Conservation (phyloP, 2,888 invertebrate genomes). For the Cryptophagus acutangulus region DNA sequence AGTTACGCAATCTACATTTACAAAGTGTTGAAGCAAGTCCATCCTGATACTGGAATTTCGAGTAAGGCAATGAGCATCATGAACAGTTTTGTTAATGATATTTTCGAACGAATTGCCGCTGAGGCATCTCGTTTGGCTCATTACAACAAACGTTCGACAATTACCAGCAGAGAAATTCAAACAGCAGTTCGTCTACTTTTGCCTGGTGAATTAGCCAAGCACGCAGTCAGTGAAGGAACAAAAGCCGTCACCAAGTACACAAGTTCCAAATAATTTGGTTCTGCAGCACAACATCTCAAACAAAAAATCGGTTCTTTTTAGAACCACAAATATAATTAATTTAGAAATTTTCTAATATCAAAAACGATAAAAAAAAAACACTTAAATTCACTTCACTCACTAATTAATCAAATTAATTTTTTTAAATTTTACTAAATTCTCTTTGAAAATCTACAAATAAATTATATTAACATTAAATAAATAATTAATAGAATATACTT, state of each 20-base stretch:
- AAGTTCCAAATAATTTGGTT: slow-evolving; percentile 33
- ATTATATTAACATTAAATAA: too few species aligned
- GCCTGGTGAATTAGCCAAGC: slow-evolving; percentile 69
- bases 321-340: too few species aligned
- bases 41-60: slow-evolving; percentile 62
- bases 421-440: too few species aligned
- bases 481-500: too few species aligned
- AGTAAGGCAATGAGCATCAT: slow-evolving; percentile 68
- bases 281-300: too few species aligned
- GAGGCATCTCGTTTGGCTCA: slow-evolving; percentile 62
- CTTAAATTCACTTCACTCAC: too few species aligned
- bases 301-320: too few species aligned
- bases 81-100: slow-evolving; percentile 72
- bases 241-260: slow-evolving; percentile 51
- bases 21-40: slow-evolving; percentile 58
- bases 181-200: slow-evolving; percentile 62
- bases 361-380: too few species aligned
- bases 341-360: too few species aligned
- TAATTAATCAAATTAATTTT: too few species aligned
- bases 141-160: slow-evolving; percentile 60
- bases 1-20: slow-evolving; percentile 59
- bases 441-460: too few species aligned
- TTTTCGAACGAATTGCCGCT: slow-evolving; percentile 65
- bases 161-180: slow-evolving; percentile 66
- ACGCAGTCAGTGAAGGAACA: slow-evolving; percentile 63